Conservation (phyloP, 92 coral and sea anemone genomes). For the Epizoanthus stellaris region DNA sequence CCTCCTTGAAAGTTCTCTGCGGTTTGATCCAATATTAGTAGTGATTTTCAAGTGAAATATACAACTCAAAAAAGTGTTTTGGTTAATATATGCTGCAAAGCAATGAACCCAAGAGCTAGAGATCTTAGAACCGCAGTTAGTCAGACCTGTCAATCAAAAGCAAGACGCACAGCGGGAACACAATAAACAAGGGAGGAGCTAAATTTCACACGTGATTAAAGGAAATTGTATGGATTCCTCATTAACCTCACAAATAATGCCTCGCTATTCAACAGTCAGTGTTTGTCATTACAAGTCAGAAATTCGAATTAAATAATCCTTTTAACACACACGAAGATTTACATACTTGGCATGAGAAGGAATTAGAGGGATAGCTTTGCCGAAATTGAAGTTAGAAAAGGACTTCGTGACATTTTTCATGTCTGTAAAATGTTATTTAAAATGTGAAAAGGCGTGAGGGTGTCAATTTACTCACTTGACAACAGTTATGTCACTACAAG, state of each 20-base stretch:
- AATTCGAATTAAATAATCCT: constrained; percentile 19
- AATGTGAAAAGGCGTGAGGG: constrained; percentile 11
- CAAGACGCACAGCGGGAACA: constrained; percentile 45
- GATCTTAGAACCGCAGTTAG: constrained; percentile 27
- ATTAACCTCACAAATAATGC: constrained; percentile 25
- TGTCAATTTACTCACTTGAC: background rate
- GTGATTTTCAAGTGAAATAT: background rate
- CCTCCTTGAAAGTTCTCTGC: constrained; percentile 20
- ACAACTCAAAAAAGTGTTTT: background rate
- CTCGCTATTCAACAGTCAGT: constrained; percentile 14
- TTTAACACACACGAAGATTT: constrained; percentile 35
- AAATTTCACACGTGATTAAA: constrained; percentile 53
- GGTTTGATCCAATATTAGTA: constrained; percentile 34
- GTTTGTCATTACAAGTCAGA: constrained; percentile 31
- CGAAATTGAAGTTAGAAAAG: background rate
- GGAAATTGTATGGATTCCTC: constrained; percentile 31
- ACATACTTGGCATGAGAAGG: constrained; percentile 18
- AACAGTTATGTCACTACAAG: too few relatives aligned
- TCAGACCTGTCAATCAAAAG: constrained; percentile 42
- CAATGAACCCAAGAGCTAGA: constrained; percentile 26
- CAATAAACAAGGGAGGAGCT: constrained; percentile 57
- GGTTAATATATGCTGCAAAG: constrained; percentile 27
- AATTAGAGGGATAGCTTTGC: background rate
- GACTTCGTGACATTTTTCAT: background rate
- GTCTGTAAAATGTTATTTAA: constrained; percentile 5